These are phyloP conservation scores for Grantiella picta DNA, from an alignment of 2,113 vertebrate genomes.

Conservation along the genomic window DNA sequence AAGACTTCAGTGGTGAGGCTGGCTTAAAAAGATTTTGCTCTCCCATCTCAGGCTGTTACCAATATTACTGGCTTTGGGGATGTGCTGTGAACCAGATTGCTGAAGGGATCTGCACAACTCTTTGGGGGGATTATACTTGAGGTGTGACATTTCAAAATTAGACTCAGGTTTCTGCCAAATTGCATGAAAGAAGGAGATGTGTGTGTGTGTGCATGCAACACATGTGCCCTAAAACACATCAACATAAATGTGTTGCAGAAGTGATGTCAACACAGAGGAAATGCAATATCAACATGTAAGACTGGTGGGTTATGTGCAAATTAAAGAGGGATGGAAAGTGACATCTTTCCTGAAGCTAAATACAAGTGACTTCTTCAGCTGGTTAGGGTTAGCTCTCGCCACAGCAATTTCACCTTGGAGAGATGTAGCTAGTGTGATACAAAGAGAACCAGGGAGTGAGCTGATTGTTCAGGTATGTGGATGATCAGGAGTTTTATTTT, in stretches of 20 bases:
- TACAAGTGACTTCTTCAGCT: not conserved
- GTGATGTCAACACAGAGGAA: not conserved
- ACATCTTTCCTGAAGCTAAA: not conserved
- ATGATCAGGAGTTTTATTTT: not conserved
- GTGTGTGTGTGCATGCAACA: not conserved
- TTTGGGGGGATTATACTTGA: not conserved
- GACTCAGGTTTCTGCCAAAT: not conserved
- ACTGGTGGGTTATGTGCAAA: not conserved
- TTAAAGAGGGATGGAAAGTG: not conserved
- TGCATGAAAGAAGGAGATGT: not conserved
- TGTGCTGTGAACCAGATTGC: not conserved
- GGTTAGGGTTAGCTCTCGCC: not conserved
- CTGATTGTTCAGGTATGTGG: not conserved
- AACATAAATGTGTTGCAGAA: not conserved
- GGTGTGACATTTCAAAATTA: slow-evolving; percentile 11
- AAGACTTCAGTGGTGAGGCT: not conserved
- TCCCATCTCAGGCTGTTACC: not conserved
- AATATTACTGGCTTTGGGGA: not conserved
- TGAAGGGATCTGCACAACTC: not conserved
- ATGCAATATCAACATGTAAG: not conserved
- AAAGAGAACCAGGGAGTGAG: not conserved
- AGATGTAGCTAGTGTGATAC: not conserved
- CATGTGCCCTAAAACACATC: not conserved
- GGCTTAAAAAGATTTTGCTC: not conserved
- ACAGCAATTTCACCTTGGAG: not conserved